Conservation (phyloP, 35 echinoderm and acorn worm genomes). For the Heliocidaris tuberculata region DNA sequence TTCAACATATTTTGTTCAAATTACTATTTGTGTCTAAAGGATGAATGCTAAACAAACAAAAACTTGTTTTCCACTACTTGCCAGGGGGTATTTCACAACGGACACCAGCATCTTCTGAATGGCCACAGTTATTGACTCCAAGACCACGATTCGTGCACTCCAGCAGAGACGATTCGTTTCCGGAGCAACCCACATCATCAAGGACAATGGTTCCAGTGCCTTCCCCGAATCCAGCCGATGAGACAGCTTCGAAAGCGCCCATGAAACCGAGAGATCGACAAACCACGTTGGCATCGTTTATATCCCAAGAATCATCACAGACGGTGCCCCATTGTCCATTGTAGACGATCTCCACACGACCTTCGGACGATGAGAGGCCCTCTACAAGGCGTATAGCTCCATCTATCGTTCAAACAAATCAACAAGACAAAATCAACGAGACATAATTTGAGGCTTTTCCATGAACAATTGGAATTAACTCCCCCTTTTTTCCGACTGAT, state of each 20-base stretch:
- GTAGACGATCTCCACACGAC: slow-evolving; percentile 47
- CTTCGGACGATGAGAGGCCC: slow-evolving; percentile 30
- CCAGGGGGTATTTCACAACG: not conserved
- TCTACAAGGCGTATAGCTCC: slow-evolving; percentile 17
- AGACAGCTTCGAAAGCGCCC: not conserved
- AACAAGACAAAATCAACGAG: too few species aligned
- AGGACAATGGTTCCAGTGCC: not conserved
- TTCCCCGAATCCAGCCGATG: not conserved
- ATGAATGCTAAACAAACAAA: too few species aligned
- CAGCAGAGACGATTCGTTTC: not conserved
- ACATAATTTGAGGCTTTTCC: too few species aligned
- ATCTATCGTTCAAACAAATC: not conserved
- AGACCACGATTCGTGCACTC: not conserved
- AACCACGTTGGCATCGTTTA: slow-evolving; percentile 38
- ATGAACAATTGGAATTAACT: too few species aligned
- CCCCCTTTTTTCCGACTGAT: too few species aligned
- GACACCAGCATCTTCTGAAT: not conserved
- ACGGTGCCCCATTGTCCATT: slow-evolving; percentile 59
- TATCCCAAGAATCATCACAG: slow-evolving; percentile 58
- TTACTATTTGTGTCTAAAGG: too few species aligned
- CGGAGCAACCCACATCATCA: not conserved
- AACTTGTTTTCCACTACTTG: not conserved
- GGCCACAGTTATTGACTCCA: not conserved
- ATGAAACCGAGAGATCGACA: slow-evolving; percentile 48
- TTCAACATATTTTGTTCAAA: too few species aligned